Conservation (phyloP, 2,888 invertebrate species). For the Lottia scabra region DNA sequence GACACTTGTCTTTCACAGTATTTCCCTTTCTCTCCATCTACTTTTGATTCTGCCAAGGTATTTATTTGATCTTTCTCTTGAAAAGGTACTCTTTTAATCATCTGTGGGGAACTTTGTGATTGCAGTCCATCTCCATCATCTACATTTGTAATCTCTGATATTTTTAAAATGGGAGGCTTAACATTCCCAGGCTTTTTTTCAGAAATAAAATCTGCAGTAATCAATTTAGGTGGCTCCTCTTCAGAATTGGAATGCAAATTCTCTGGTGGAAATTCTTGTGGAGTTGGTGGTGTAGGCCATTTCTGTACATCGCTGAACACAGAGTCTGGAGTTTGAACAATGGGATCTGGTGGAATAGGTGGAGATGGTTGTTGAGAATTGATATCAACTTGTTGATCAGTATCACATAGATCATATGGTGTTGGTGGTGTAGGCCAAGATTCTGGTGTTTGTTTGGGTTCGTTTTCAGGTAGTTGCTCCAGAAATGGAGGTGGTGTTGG, state of each 20-base stretch:
- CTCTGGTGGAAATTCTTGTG: not conserved
- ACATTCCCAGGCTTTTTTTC: not conserved
- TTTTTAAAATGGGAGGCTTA: slow-evolving; percentile 9
- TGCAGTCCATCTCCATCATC: not conserved
- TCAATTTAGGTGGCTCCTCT: not conserved
- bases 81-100: not conserved
- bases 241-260: not conserved
- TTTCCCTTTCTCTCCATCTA: not conserved
- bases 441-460: not conserved
- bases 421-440: not conserved
- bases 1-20: not conserved
- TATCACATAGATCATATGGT: not conserved
- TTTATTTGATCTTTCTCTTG: not conserved
- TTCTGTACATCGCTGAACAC: not conserved
- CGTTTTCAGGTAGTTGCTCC: not conserved
- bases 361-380: not conserved
- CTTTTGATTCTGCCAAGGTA: not conserved
- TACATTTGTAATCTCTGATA: not conserved
- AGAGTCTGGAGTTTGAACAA: not conserved
- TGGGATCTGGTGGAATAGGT: not conserved
- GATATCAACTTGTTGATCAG: not conserved
- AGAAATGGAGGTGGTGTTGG: not conserved
- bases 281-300: not conserved
- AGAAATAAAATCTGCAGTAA: not conserved
- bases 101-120: not conserved